Conservation (phyloP, 2,888 invertebrate genomes). For the Orthosia gothica region DNA sequence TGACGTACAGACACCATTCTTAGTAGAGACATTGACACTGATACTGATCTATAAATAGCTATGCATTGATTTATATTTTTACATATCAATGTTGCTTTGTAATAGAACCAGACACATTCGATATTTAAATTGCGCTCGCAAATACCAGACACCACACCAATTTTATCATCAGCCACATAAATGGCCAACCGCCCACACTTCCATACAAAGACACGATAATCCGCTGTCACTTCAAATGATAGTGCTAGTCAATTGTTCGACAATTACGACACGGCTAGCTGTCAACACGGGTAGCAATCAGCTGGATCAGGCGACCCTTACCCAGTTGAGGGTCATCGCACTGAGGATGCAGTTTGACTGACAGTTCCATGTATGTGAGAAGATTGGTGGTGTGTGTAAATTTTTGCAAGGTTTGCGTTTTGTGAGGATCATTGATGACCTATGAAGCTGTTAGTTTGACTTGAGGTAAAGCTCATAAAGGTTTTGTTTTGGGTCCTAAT, state of each 20-base stretch:
- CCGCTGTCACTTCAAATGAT: slow-evolving; percentile 60
- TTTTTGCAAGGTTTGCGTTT: background rate
- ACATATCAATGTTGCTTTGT: background rate
- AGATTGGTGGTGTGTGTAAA: slow-evolving; percentile 20
- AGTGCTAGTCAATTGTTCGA: slow-evolving; percentile 62
- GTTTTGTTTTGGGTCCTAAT: no score
- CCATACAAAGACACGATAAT: slow-evolving; percentile 53
- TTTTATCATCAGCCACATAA: slow-evolving; percentile 40
- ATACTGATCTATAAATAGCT: background rate
- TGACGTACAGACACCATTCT: background rate
- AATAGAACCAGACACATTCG: background rate
- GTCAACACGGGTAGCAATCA: slow-evolving; percentile 79
- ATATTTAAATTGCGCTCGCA: slow-evolving; percentile 1
- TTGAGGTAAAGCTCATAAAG: no score
- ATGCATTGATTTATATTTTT: no score
- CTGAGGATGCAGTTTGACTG: slow-evolving; percentile 44
- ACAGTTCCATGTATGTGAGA: slow-evolving; percentile 17
- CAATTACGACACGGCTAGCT: slow-evolving; percentile 62
- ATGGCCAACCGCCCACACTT: slow-evolving; percentile 21
- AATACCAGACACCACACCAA: slow-evolving; percentile 15
- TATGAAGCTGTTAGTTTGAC: no score
- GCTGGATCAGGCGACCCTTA: slow-evolving; percentile 61
- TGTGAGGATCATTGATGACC: background rate
- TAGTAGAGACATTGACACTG: background rate
- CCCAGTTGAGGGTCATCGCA: slow-evolving; percentile 50